Conservation (phyloP, 2,888 invertebrate species). For the Watsonalla binaria region DNA sequence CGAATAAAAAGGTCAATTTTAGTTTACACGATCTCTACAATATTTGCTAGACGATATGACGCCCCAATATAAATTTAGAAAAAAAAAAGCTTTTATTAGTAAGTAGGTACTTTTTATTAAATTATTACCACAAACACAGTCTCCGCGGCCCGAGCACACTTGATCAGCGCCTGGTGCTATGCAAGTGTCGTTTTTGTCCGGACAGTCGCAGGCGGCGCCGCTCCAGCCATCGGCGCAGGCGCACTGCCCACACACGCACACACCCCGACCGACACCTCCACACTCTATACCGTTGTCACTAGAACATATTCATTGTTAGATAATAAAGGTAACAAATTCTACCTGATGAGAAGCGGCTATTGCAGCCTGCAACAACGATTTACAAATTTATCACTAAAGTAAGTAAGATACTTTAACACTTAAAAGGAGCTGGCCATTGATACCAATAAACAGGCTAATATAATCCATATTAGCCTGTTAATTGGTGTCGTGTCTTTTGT, state of each 20-base stretch:
- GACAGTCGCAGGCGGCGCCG: conserved; percentile 79
- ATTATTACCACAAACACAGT: conserved; percentile 84
- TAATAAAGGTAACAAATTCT: not conserved
- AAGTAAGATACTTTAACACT: too few relatives aligned
- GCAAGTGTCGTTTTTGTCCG: conserved; percentile 68
- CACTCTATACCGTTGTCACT: conserved; percentile 66
- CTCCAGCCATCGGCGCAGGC: conserved; percentile 80
- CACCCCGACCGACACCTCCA: conserved; percentile 82
- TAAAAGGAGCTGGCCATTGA: too few relatives aligned
- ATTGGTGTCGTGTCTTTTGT: too few relatives aligned
- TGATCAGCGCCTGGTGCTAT: conserved; percentile 66
- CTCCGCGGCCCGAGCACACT: conserved; percentile 85
- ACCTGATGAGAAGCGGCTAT: not conserved
- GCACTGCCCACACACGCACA: conserved; percentile 87
- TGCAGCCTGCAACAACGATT: too few relatives aligned
- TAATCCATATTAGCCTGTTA: too few relatives aligned
- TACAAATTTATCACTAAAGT: too few relatives aligned
- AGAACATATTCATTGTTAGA: conserved; percentile 7
- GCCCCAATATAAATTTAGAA: too few relatives aligned
- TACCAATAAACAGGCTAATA: too few relatives aligned
- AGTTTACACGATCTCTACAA: too few relatives aligned
- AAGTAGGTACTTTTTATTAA: not conserved
- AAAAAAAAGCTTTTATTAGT: too few relatives aligned
- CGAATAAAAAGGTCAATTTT: too few relatives aligned
- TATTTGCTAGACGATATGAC: too few relatives aligned